Conservation (phyloP, 2,113 vertebrate genomes). For the Strigops habroptila region DNA sequence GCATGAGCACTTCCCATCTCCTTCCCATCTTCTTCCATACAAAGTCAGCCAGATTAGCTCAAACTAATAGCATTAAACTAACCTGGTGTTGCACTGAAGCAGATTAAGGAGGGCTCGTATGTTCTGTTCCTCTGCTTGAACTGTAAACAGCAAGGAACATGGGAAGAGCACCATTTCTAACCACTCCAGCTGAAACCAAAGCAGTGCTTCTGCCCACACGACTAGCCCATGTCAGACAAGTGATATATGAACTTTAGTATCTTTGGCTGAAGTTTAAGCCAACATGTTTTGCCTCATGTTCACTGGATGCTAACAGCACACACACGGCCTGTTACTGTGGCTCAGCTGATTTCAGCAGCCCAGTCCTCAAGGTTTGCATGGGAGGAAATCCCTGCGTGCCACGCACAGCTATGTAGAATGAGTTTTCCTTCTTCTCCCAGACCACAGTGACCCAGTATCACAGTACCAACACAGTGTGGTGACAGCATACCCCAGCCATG, state of each 20-base stretch:
- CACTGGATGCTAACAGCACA: not conserved
- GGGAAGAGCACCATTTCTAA: not conserved
- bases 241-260: accelerated
- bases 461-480: not conserved
- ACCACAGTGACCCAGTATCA: not conserved
- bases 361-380: not conserved
- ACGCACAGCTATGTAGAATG: not conserved
- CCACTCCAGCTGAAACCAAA: not conserved
- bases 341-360: not conserved
- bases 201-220: not conserved
- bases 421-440: not conserved
- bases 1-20: not conserved
- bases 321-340: not conserved
- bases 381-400: not conserved
- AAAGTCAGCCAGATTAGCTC: not conserved
- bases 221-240: not conserved
- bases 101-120: not conserved
- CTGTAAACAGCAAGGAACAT: not conserved
- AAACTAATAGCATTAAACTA: not conserved
- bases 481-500: not conserved
- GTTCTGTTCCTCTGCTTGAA: not conserved
- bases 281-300: not conserved
- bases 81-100: not conserved
- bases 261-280: not conserved
- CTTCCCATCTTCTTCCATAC: not conserved